phyloP scores from a whole-genome alignment of 2,797 vertebrate species.

The Limosa lapponica region DNA sequence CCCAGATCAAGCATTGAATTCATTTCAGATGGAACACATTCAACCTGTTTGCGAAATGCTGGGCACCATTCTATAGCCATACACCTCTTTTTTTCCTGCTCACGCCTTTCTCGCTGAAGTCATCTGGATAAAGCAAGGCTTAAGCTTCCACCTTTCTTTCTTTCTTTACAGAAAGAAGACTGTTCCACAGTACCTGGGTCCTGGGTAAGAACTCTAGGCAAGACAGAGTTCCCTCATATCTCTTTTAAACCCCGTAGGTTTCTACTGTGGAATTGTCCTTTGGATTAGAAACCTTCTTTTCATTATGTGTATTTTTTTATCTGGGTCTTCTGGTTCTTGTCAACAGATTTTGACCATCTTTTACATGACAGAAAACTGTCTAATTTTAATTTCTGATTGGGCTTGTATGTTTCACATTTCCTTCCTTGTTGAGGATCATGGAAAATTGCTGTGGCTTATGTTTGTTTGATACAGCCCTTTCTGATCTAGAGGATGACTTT shows the following conservation, averaged over 20 bases:
- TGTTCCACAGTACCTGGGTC: conserved; percentile 57
- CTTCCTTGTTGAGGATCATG: neutral
- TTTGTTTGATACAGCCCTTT: neutral
- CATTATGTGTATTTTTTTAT: neutral
- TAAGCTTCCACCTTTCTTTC: conserved; percentile 60
- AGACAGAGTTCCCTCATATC: conserved; percentile 41
- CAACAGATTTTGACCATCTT: neutral
- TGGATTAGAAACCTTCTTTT: conserved; percentile 9
- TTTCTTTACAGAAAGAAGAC: conserved; percentile 72
- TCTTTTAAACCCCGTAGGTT: conserved; percentile 31
- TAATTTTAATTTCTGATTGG: neutral
- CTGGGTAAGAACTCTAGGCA: conserved; percentile 66
- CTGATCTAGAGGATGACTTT: neutral
- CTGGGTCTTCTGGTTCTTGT: neutral
- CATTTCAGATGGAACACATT: neutral
- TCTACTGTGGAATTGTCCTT: conserved; percentile 39
- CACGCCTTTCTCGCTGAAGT: neutral
- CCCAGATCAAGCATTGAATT: neutral
- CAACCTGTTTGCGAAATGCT: neutral
- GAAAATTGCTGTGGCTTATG: neutral
- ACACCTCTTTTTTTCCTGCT: conserved; percentile 4
- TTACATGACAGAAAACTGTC: neutral
- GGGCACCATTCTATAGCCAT: neutral
- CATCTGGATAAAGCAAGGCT: conserved; percentile 43
- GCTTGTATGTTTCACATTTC: neutral